Conservation (phyloP, 2,797 vertebrate genomes). For the Coilia nasus region DNA sequence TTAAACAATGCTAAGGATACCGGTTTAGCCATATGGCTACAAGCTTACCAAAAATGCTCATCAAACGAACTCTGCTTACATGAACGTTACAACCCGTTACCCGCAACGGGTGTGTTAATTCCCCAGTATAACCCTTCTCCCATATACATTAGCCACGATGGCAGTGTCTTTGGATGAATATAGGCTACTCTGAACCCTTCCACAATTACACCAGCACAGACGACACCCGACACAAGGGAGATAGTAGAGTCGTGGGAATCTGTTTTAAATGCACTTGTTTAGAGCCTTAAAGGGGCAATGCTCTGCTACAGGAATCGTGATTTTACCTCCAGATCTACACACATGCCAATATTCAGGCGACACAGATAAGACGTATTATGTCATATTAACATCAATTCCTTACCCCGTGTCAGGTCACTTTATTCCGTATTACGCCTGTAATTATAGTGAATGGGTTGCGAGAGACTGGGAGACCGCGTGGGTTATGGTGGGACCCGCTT, state of each 20-base stretch:
- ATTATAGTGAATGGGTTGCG: slow-evolving; percentile 60
- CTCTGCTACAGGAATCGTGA: slow-evolving; percentile 4
- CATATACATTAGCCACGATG: background rate
- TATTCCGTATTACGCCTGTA: slow-evolving; percentile 54
- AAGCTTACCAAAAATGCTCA: slow-evolving; percentile 10
- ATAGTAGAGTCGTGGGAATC: slow-evolving; percentile 52
- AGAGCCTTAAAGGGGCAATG: slow-evolving; percentile 51
- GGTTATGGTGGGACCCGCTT: slow-evolving; percentile 42
- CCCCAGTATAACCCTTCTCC: background rate
- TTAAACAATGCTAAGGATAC: background rate
- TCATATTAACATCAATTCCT: slow-evolving; percentile 44
- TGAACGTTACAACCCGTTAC: background rate
- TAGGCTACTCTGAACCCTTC: slow-evolving; percentile 31
- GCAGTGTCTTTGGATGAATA: background rate
- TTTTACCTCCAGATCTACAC: slow-evolving; percentile 29
- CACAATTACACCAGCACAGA: slow-evolving; percentile 20
- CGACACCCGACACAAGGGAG: slow-evolving; percentile 7
- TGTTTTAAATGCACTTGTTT: slow-evolving; percentile 58
- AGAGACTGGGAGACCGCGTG: slow-evolving; percentile 41
- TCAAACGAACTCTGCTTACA: background rate
- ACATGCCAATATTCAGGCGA: background rate
- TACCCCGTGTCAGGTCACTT: slow-evolving; percentile 39
- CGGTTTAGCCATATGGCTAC: background rate
- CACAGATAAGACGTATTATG: background rate
- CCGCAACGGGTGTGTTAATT: background rate